Evolutionary conservation across 2,888 invertebrate species (phyloP).

Genomic region (Macaria liturata): DNA sequence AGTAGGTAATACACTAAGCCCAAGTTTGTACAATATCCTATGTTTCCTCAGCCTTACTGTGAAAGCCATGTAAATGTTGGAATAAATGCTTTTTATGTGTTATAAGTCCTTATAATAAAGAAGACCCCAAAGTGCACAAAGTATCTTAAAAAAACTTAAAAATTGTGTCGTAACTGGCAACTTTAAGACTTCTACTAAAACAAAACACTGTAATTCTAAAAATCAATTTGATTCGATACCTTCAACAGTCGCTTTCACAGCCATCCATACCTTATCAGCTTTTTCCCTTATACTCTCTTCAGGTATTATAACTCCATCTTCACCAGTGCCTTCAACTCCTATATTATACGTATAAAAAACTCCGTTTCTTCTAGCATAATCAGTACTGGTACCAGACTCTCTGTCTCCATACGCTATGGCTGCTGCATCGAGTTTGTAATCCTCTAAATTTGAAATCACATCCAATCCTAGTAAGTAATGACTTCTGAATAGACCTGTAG

Average conservation of each 20-base stretch:
- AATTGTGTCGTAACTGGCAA: too few relatives aligned
- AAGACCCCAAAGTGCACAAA: too few relatives aligned
- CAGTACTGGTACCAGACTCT: slow-evolving; percentile 64
- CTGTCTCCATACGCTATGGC: slow-evolving; percentile 58
- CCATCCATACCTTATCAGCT: slow-evolving; percentile 62
- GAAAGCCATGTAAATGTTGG: too few relatives aligned
- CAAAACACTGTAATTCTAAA: too few relatives aligned
- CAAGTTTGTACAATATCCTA: too few relatives aligned
- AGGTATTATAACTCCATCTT: slow-evolving; percentile 49
- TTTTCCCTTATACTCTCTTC: slow-evolving; percentile 52
- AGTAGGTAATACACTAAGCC: too few relatives aligned
- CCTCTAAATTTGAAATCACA: slow-evolving; percentile 51
- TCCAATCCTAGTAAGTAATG: slow-evolving; percentile 57
- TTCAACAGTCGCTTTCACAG: slow-evolving; percentile 52
- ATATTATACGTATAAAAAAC: slow-evolving; percentile 60
- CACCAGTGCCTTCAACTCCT: slow-evolving; percentile 56
- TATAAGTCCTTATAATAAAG: too few relatives aligned
- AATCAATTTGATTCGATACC: slow-evolving; percentile 17
- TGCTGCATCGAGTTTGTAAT: slow-evolving; percentile 53
- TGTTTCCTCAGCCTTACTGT: too few relatives aligned
- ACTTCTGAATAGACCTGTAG: slow-evolving; percentile 63
- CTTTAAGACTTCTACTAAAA: too few relatives aligned
- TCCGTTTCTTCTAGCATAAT: slow-evolving; percentile 54
- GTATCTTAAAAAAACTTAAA: too few relatives aligned
- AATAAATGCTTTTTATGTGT: too few relatives aligned